These are phyloP conservation scores for Zosterops hypoxanthus DNA, from an alignment of 2,113 vertebrate species.

Conservation along the genomic window DNA sequence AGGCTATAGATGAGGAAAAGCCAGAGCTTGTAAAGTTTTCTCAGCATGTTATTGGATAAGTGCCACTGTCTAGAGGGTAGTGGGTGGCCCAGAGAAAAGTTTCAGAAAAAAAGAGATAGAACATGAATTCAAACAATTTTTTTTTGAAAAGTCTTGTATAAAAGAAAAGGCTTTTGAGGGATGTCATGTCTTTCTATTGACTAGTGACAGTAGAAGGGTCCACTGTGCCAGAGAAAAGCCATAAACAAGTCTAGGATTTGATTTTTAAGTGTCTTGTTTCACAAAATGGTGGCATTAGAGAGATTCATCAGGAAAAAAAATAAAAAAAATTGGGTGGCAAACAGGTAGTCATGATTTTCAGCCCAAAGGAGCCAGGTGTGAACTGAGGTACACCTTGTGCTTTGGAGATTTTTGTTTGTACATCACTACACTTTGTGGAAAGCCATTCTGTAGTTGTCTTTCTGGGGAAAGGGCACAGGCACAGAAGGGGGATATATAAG, in stretches of 20 bases:
- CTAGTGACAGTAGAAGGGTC: not conserved
- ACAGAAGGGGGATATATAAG: not conserved
- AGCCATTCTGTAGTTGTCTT: not conserved
- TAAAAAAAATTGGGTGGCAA: not conserved
- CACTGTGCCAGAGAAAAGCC: not conserved
- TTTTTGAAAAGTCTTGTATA: not conserved
- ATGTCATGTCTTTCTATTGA: not conserved
- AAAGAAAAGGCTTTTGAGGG: not conserved
- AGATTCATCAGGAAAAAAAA: not conserved
- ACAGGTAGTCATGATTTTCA: not conserved
- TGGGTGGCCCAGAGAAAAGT: constrained; percentile 10
- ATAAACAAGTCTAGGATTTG: not conserved
- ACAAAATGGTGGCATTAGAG: not conserved
- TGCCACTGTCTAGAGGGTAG: not conserved
- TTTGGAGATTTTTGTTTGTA: not conserved
- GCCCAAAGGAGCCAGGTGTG: not conserved
- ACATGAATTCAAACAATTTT: not conserved
- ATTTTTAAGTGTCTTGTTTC: not conserved
- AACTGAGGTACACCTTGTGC: not conserved
- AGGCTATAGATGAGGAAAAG: not conserved
- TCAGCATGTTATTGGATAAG: not conserved
- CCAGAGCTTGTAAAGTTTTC: not conserved
- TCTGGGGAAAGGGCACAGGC: not conserved
- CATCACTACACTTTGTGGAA: rapidly evolving
- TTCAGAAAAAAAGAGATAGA: not conserved